These are phyloP conservation scores for Drosophila kuntzei DNA, from an alignment of 2,888 invertebrate species.

Conservation along the genomic window DNA sequence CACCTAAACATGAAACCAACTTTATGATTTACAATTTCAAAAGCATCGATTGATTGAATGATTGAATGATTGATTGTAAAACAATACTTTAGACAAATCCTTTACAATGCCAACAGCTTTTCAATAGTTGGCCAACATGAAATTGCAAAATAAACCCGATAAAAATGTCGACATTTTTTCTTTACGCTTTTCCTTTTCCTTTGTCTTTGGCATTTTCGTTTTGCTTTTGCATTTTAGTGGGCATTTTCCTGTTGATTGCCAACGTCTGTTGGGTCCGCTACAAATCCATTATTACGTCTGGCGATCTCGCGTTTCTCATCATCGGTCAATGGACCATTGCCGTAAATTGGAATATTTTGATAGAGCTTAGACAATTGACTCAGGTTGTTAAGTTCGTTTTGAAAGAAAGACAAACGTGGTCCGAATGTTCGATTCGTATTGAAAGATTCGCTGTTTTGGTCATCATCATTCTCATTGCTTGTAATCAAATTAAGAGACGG, in stretches of 20 bases:
- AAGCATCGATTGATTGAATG: slow-evolving; percentile 10
- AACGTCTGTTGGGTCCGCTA: background rate
- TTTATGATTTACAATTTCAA: slow-evolving; percentile 22
- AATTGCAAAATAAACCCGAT: slow-evolving; percentile 12
- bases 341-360: slow-evolving; percentile 16
- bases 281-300: slow-evolving; percentile 23
- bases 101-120: slow-evolving; percentile 1
- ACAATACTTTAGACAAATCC: slow-evolving; percentile 22
- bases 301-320: slow-evolving; percentile 49
- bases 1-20: slow-evolving; percentile 10
- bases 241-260: background rate
- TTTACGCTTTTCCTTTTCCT: no score
- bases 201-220: slow-evolving; percentile 2
- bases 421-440: background rate
- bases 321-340: slow-evolving; percentile 50
- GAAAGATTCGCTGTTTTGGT: slow-evolving; percentile 13
- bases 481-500: no score
- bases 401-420: slow-evolving; percentile 18
- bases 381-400: slow-evolving; percentile 23
- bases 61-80: slow-evolving; percentile 21
- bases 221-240: slow-evolving; percentile 4
- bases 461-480: no score
- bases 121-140: slow-evolving; percentile 12
- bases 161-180: background rate
- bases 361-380: slow-evolving; percentile 26